Base-by-base conservation (phyloP, 2,113 vertebrate genomes). In the Hypomesus transpacificus region DNA sequence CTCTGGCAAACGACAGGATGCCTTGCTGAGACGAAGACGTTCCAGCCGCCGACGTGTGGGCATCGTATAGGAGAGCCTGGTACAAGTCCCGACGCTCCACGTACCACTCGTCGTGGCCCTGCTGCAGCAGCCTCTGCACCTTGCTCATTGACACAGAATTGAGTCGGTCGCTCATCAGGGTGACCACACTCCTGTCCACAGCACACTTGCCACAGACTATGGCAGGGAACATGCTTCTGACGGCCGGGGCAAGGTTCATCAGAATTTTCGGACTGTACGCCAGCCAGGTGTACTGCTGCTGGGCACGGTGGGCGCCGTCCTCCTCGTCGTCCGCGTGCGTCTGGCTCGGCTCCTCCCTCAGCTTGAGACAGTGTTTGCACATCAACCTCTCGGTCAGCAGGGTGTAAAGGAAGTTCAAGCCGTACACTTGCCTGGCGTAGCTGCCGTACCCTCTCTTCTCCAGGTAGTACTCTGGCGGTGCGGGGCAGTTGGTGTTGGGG, bases 151-250 rank as follows among this genome's bases (percentile, higher is more conserved):
- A 70, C 3, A 70, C 34, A 22, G 28, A 14, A 34, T 61, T 70
- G 20, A 70, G 28, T 16, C 69, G n/a, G 69, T 70, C 69, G 21
- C 22, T 61, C 57, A 70, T 18, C 31, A 61, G 34, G 20, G 39
- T 53, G 3, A 71, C 69, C 69, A 71, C 59, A 9, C 69, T 14
- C 9, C 17, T 71, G 59, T 71, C 69, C 3, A 71, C n/a, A n/a
- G 59, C 69, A 51, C 21, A 39, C 69, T 53, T 71, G 2, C 69
- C 69, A 28, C 69, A 71, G 1, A 63, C 14, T 26, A 71, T 53
- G 69, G 69, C 59, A 52, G 69, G 59, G 17, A 63, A 71, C 59
- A 71, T 71, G 39, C 69, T 62, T 63, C 69, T 71, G 69, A 71
- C n/a, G 69, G 69, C 69, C 3, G 69, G 69, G 69, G 69, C 59